Percentiles rank a stretch among this genome's conserved stretches.
phyloP scores from a whole-genome alignment of 2,797 vertebrate genomes.

The Hypotaenidia okinawae region DNA sequence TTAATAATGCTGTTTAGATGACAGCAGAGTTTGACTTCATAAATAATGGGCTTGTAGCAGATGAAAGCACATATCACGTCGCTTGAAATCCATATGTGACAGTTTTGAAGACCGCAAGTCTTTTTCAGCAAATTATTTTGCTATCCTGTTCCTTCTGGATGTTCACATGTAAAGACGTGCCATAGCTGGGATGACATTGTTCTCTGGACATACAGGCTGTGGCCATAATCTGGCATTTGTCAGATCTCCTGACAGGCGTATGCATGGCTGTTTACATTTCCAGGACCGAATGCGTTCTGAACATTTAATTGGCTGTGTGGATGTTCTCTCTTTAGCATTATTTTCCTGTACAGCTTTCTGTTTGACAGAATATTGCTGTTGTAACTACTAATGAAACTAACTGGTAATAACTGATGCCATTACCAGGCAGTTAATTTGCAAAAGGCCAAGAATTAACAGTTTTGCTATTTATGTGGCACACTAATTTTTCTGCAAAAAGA shows the following conservation, averaged over 20 bases:
- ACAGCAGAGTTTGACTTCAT: not conserved
- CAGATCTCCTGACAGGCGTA: not conserved
- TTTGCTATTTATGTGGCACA: slow-evolving; percentile 38
- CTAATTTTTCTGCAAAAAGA: slow-evolving; percentile 60
- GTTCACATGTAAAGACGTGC: not conserved
- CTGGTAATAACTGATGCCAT: slow-evolving; percentile 12
- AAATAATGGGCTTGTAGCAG: not conserved
- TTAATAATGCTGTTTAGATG: not conserved
- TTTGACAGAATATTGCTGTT: slow-evolving; percentile 33
- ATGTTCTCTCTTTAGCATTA: slow-evolving; percentile 42
- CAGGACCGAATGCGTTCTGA: slow-evolving; percentile 19
- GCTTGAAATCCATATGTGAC: not conserved
- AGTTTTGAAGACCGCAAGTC: slow-evolving; percentile 10
- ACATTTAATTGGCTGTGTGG: slow-evolving; percentile 30
- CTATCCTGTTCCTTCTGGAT: not conserved
- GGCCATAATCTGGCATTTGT: not conserved
- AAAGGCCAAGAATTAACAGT: slow-evolving; percentile 61
- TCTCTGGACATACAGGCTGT: not conserved
- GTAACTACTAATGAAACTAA: slow-evolving; percentile 37
- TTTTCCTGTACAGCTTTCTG: slow-evolving; percentile 10
- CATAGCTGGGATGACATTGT: not conserved
- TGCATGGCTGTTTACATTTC: not conserved
- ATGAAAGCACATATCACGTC: not conserved
- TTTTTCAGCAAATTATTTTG: slow-evolving; percentile 28
- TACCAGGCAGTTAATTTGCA: slow-evolving; percentile 63